Evolutionary conservation across 2,113 vertebrate species (phyloP).

Genomic region (Sinocyclocheilus maitianheensis): DNA sequence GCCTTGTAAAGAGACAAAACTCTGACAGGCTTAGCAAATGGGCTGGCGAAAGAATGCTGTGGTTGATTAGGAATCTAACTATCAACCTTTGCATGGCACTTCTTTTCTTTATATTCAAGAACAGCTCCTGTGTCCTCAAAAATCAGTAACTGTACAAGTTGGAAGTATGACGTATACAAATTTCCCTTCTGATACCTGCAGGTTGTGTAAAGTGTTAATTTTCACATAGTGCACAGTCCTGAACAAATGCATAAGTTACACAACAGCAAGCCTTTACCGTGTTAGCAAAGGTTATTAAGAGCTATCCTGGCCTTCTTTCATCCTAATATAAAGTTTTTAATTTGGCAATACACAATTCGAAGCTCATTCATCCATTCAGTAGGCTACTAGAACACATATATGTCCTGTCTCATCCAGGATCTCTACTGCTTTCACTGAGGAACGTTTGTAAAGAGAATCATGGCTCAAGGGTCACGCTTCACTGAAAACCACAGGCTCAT

Average conservation of each 20-base stretch:
- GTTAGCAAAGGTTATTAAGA: slow-evolving; percentile 39
- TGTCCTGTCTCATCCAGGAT: slow-evolving; percentile 39
- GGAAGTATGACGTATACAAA: slow-evolving; percentile 10
- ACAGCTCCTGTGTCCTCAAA: slow-evolving; percentile 30
- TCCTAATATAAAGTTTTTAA: slow-evolving; percentile 44
- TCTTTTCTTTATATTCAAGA: slow-evolving; percentile 15
- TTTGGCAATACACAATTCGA: slow-evolving; percentile 43
- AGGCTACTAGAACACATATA: slow-evolving; percentile 40
- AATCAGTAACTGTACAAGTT: slow-evolving; percentile 44
- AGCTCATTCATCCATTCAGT: slow-evolving; percentile 36
- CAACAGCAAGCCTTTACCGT: slow-evolving; percentile 44
- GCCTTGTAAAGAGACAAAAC: slow-evolving; percentile 9
- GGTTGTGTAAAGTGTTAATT: slow-evolving; percentile 23
- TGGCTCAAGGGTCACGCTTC: slow-evolving; percentile 38
- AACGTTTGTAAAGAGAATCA: slow-evolving; percentile 48
- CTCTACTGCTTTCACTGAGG: slow-evolving; percentile 49
- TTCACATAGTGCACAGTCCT: slow-evolving; percentile 45
- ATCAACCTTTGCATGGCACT: slow-evolving; percentile 50
- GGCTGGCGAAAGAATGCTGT: slow-evolving; percentile 27
- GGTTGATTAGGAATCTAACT: slow-evolving; percentile 28
- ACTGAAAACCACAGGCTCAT: slow-evolving; percentile 50
- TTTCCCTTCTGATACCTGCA: slow-evolving; percentile 31
- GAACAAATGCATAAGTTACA: slow-evolving; percentile 41
- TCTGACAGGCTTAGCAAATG: slow-evolving; percentile 4
- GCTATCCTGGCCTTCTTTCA: slow-evolving; percentile 35